These are phyloP conservation scores for Diaperis boleti DNA, from an alignment of 2,888 invertebrate species.

Conservation along the genomic window DNA sequence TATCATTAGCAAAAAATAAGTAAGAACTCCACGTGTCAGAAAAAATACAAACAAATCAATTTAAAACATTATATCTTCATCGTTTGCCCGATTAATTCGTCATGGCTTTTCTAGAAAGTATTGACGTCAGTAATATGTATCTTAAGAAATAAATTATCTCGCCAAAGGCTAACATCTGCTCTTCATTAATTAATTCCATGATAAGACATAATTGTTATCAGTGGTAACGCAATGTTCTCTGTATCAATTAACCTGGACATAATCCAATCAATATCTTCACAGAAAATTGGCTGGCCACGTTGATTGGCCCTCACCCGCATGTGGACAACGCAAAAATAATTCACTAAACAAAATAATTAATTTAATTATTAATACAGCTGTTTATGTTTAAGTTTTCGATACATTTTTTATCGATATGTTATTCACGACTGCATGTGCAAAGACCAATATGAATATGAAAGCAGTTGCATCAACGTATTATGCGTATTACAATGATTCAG, in stretches of 20 bases:
- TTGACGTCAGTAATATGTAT: neutral
- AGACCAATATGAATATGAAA: too few species aligned
- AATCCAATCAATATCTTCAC: constrained; percentile 10
- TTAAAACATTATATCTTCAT: neutral
- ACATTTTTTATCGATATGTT: too few species aligned
- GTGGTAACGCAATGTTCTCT: neutral
- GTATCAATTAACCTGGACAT: constrained; percentile 12
- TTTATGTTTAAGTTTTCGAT: too few species aligned
- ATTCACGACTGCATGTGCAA: too few species aligned
- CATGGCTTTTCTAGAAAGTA: neutral
- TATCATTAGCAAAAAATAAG: too few species aligned
- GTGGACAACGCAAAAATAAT: too few species aligned
- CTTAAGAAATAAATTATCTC: constrained; percentile 2
- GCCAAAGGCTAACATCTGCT: neutral
- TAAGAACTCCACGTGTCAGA: too few species aligned
- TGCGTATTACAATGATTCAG: too few species aligned
- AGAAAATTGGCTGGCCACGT: neutral
- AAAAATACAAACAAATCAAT: too few species aligned
- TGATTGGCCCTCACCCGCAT: neutral
- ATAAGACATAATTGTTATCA: constrained; percentile 1
- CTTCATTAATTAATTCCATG: constrained; percentile 1
- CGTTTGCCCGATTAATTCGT: neutral
- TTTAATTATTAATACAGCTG: too few species aligned
- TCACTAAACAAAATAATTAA: too few species aligned
- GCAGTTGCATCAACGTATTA: too few species aligned